Conservation (phyloP, 1,140 invertebrate species). For the Galleria mellonella region DNA sequence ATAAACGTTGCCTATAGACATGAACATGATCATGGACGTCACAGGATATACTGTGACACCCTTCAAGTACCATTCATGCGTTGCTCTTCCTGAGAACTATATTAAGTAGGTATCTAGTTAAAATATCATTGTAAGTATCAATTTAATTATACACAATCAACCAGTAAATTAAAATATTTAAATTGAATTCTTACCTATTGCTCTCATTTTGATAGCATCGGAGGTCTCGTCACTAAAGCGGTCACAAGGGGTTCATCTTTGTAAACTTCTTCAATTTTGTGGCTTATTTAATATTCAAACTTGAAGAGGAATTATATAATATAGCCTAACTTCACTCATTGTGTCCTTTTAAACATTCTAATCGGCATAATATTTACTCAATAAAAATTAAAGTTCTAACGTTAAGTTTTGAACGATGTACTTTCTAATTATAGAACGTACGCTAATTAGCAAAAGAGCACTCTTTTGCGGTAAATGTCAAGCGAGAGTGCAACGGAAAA, state of each 20-base stretch:
- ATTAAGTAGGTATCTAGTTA: too few species aligned
- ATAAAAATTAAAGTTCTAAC: background rate
- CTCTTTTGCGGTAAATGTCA: conserved; percentile 50
- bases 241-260: conserved; percentile 39
- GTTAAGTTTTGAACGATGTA: conserved; percentile 2
- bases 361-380: background rate
- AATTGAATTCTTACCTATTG: conserved; percentile 35
- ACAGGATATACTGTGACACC: too few species aligned
- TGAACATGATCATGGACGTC: too few species aligned
- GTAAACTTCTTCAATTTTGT: conserved; percentile 13
- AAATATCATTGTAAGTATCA: too few species aligned
- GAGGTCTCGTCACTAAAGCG: conserved; percentile 17
- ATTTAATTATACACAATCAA: too few species aligned
- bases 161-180: too few species aligned
- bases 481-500: conserved; percentile 63
- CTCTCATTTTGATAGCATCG: conserved; percentile 39
- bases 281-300: conserved; percentile 8
- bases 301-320: conserved; percentile 5
- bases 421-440: conserved; percentile 1
- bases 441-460: conserved; percentile 28
- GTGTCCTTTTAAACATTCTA: conserved; percentile 8
- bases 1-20: too few species aligned
- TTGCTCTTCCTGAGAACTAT: too few species aligned
- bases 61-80: too few species aligned
- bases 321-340: conserved; percentile 13